Evolutionary conservation across 2,888 invertebrate species (phyloP).

Genomic region (Lutraria lutraria): DNA sequence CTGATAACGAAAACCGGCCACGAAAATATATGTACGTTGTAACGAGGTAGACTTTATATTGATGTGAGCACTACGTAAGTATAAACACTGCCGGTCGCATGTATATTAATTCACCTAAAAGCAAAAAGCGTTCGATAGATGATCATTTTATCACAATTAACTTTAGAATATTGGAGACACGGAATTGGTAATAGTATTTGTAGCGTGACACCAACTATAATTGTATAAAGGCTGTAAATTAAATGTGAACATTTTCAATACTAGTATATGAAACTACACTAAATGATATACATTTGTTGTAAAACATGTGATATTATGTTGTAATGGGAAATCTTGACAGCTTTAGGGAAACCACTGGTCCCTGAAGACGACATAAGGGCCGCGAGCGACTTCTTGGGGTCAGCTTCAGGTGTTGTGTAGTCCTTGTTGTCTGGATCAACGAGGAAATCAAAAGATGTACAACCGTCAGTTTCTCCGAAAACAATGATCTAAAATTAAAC

Average conservation of each 20-base stretch:
- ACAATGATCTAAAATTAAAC: conserved; percentile 63
- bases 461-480: conserved; percentile 57
- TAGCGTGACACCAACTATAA: too few species aligned
- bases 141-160: too few species aligned
- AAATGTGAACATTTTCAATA: background rate
- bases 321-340: conserved; percentile 91
- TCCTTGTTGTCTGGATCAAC: conserved; percentile 20
- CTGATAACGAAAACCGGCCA: too few species aligned
- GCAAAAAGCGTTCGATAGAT: too few species aligned
- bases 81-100: too few species aligned
- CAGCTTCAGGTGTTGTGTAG: conserved; percentile 31
- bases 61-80: too few species aligned
- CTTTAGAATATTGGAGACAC: too few species aligned
- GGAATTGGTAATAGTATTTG: too few species aligned
- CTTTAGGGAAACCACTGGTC: conserved; percentile 93
- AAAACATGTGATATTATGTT: conserved; percentile 32
- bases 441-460: conserved; percentile 44
- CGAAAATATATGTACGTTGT: too few species aligned
- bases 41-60: too few species aligned
- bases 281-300: conserved; percentile 23
- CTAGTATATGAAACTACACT: background rate
- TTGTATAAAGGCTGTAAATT: too few species aligned
- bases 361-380: conserved; percentile 91
- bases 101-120: too few species aligned
- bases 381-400: conserved; percentile 50